Conservation (phyloP, 2,113 vertebrate species). For the Tragelaphus strepsiceros region DNA sequence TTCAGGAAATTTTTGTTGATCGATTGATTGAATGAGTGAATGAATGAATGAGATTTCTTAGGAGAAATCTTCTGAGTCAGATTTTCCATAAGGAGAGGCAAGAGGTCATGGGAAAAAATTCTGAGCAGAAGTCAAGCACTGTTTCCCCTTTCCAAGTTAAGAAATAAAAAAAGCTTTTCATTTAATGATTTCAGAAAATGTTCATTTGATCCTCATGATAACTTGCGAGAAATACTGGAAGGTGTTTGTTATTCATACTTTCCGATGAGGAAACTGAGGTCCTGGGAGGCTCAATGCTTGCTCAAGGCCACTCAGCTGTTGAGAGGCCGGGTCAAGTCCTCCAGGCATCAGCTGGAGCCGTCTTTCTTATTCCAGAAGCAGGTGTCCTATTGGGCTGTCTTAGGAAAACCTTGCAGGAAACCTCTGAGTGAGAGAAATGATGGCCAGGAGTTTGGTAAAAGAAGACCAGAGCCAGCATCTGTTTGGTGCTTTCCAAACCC, state of each 20-base stretch:
- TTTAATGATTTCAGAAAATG: not conserved
- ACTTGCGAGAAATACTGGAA: not conserved
- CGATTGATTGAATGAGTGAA: not conserved
- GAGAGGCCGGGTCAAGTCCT: not conserved
- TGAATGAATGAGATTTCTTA: not conserved
- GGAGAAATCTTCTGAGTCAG: not conserved
- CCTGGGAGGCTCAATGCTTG: not conserved
- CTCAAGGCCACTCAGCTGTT: not conserved
- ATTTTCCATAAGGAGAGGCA: not conserved
- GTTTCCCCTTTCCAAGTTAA: not conserved
- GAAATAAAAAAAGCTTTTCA: not conserved
- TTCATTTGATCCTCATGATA: not conserved
- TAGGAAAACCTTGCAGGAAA: not conserved
- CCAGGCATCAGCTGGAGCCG: not conserved
- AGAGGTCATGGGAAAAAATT: not conserved
- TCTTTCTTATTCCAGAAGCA: not conserved
- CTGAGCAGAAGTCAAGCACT: not conserved
- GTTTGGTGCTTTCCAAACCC: not conserved
- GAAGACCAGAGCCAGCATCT: not conserved
- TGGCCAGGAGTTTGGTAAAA: not conserved
- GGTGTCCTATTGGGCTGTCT: not conserved
- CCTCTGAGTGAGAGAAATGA: not conserved
- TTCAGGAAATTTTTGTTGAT: not conserved
- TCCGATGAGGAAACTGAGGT: not conserved
- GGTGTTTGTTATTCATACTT: not conserved